phyloP scores from a whole-genome alignment of 2,797 vertebrate genomes.

The Sorex maritimensis region DNA sequence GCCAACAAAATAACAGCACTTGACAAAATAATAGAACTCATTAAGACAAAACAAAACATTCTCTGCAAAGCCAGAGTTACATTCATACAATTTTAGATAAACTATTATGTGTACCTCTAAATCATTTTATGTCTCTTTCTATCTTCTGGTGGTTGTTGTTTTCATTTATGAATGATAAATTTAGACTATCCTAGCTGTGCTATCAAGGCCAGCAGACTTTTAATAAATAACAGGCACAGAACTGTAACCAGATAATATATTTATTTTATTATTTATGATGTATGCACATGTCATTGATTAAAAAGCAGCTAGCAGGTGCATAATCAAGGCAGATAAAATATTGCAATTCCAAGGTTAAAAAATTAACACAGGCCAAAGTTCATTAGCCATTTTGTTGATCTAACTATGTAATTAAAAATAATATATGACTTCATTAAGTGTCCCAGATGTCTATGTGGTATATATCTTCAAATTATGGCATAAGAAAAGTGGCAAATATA shows the following conservation, averaged over 20 bases:
- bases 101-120: not conserved
- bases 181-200: not conserved
- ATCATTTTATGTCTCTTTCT: constrained; percentile 4
- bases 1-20: not conserved
- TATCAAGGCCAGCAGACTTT: not conserved
- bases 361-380: not conserved
- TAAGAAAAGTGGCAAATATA: not conserved
- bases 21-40: constrained; percentile 46
- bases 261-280: constrained; percentile 14
- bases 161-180: constrained; percentile 47
- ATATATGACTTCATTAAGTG: not conserved
- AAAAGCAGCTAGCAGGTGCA: not conserved
- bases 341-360: not conserved
- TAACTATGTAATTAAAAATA: constrained; percentile 51
- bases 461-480: not conserved
- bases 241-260: not conserved
- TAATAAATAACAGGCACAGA: not conserved
- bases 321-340: constrained; percentile 25
- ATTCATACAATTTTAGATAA: not conserved
- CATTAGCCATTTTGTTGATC: not conserved
- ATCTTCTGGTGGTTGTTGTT: constrained; percentile 3
- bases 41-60: constrained; percentile 42
- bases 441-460: not conserved
- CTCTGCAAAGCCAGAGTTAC: not conserved
- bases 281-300: not conserved